Evolutionary conservation across 2,797 vertebrate species (phyloP).

Genomic region (Gila robusta): DNA sequence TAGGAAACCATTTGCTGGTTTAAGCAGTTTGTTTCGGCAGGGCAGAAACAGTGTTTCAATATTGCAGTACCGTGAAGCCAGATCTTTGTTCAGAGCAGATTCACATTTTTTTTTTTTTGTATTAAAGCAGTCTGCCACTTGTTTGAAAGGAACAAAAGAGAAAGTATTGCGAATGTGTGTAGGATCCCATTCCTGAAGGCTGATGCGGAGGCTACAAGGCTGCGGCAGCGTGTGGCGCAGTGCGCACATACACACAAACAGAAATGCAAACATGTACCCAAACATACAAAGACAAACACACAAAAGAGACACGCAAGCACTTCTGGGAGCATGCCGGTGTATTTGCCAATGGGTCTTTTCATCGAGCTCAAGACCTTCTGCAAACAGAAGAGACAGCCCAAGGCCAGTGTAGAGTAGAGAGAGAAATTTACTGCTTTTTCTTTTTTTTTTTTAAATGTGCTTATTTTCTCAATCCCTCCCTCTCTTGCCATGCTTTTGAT

Average conservation of each 20-base stretch:
- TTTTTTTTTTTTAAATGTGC: conserved; percentile 1
- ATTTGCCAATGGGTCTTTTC: conserved; percentile 76
- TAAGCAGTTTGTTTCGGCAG: conserved; percentile 19
- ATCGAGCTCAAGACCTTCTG: conserved; percentile 76
- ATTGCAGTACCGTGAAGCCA: neutral
- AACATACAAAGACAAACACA: conserved; percentile 40
- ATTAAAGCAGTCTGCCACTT: conserved; percentile 74
- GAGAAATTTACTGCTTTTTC: conserved; percentile 45
- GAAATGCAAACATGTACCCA: conserved; percentile 26
- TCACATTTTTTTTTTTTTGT: conserved; percentile 67
- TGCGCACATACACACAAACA: conserved; percentile 32
- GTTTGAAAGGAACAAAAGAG: conserved; percentile 72
- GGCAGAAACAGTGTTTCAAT: conserved; percentile 26
- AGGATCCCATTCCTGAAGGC: conserved; percentile 72
- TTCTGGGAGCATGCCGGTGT: conserved; percentile 65
- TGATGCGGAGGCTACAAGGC: conserved; percentile 59
- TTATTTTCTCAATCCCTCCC: conserved; percentile 45
- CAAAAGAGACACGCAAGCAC: conserved; percentile 57
- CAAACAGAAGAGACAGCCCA: conserved; percentile 76
- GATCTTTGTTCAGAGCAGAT: conserved; percentile 65
- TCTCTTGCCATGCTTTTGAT: conserved; percentile 48
- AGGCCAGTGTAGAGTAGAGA: conserved; percentile 68
- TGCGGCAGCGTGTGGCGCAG: conserved; percentile 44
- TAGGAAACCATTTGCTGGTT: neutral
- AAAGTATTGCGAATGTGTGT: conserved; percentile 69